phyloP scores from a whole-genome alignment of 1,140 invertebrate genomes.

The Whitmania pigra region DNA sequence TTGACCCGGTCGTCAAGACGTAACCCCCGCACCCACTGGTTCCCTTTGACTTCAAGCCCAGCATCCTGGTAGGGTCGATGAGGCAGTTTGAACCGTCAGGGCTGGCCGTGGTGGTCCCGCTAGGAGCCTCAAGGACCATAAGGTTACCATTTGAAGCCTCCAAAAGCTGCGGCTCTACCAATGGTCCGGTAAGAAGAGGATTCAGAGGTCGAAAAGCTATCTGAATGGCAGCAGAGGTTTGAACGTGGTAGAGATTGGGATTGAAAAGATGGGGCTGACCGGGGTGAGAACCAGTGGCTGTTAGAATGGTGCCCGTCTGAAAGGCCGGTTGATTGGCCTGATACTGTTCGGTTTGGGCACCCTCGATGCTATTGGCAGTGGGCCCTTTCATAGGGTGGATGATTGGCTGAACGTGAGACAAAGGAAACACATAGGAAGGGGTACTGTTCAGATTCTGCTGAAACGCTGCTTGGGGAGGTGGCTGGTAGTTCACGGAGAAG shows the following conservation, averaged over 20 bases:
- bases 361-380: no score
- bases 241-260: conserved; percentile 9
- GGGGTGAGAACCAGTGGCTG: no score
- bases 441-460: no score
- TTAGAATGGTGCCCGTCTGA: no score
- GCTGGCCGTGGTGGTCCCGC: neutral
- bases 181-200: neutral
- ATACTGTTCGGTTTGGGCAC: no score
- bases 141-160: neutral
- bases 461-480: no score
- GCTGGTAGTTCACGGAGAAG: no score
- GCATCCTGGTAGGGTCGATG: neutral
- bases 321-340: no score
- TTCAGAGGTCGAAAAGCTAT: neutral
- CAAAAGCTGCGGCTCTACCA: neutral
- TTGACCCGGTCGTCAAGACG: neutral
- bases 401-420: no score
- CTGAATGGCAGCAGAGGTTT: neutral
- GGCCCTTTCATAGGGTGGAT: no score
- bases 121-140: neutral
- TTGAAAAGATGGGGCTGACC: neutral
- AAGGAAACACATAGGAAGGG: no score
- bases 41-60: neutral
- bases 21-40: neutral
- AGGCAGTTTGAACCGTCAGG: neutral